phyloP scores from a whole-genome alignment of 2,797 vertebrate species.

The Hipposideros larvatus region DNA sequence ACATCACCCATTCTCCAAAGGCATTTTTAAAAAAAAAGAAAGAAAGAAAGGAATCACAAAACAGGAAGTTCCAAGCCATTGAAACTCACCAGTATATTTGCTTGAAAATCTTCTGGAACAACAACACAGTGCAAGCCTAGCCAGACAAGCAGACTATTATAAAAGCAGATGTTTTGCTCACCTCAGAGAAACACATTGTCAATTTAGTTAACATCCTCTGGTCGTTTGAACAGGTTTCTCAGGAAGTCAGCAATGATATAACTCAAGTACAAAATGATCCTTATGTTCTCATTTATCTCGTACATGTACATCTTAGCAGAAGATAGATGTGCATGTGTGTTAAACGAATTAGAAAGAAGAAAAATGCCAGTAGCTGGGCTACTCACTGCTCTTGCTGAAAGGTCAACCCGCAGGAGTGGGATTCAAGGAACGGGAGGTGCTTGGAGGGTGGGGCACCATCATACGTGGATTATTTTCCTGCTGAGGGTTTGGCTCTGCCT shows the following conservation, averaged over 20 bases:
- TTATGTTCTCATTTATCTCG: constrained; percentile 69
- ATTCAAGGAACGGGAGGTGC: constrained; percentile 6
- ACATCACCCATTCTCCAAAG: not conserved
- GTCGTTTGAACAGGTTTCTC: constrained; percentile 55
- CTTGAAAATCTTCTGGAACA: constrained; percentile 77
- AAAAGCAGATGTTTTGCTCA: constrained; percentile 82
- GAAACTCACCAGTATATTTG: constrained; percentile 58
- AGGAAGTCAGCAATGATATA: constrained; percentile 74
- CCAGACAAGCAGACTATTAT: constrained; percentile 66
- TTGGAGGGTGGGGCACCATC: not conserved
- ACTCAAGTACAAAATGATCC: constrained; percentile 66
- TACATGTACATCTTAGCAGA: constrained; percentile 55
- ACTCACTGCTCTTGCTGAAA: constrained; percentile 60
- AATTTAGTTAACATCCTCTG: constrained; percentile 75
- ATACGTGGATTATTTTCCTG: not conserved
- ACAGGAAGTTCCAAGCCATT: constrained; percentile 82
- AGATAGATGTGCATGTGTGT: constrained; percentile 62
- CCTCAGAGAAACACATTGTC: constrained; percentile 43
- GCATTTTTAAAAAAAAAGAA: not conserved
- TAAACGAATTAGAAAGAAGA: constrained; percentile 68
- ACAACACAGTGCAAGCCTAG: constrained; percentile 62
- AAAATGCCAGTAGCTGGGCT: not conserved
- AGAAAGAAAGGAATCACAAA: constrained; percentile 53
- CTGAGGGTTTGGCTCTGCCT: not conserved
- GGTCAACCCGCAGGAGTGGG: not conserved